Percentiles rank a stretch among this genome's conserved stretches.
These are phyloP conservation scores for Phragmatobia fuliginosa DNA, from an alignment of 2,888 invertebrate genomes.

Conservation along the genomic window DNA sequence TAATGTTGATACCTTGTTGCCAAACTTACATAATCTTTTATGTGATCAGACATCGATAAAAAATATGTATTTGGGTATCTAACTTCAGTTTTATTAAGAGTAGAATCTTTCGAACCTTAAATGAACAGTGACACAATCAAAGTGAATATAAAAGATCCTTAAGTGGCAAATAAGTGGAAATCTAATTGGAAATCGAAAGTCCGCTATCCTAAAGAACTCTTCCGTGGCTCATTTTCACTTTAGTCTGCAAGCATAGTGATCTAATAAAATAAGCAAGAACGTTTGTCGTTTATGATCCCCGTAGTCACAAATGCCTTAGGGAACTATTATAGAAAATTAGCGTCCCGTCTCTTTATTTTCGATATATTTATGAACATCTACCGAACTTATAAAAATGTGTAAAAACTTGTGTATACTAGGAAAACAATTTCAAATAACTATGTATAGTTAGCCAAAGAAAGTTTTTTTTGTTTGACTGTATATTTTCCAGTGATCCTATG, in stretches of 20 bases:
- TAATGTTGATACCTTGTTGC: conserved; percentile 34
- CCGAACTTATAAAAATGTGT: no score
- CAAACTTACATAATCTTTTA: conserved; percentile 38
- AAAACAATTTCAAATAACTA: no score
- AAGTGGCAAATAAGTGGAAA: not conserved
- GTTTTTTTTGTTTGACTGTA: no score
- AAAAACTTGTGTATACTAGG: no score
- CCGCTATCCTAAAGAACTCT: no score
- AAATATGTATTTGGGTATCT: not conserved
- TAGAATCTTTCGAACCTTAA: not conserved
- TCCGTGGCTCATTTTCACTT: no score
- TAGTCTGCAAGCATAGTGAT: no score
- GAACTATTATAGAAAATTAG: not conserved
- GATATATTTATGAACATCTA: not conserved
- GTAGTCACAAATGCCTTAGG: not conserved
- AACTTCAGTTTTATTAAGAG: not conserved
- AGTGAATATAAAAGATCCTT: not conserved
- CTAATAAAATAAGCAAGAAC: not conserved
- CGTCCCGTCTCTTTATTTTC: not conserved
- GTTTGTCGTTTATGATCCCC: not conserved
- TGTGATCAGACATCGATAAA: conserved; percentile 15
- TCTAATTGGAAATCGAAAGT: not conserved
- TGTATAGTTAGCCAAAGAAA: no score
- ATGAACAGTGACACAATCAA: not conserved
- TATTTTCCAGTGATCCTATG: no score